phyloP scores from a whole-genome alignment of 2,888 invertebrate genomes.

The Heliconius ismenius region DNA sequence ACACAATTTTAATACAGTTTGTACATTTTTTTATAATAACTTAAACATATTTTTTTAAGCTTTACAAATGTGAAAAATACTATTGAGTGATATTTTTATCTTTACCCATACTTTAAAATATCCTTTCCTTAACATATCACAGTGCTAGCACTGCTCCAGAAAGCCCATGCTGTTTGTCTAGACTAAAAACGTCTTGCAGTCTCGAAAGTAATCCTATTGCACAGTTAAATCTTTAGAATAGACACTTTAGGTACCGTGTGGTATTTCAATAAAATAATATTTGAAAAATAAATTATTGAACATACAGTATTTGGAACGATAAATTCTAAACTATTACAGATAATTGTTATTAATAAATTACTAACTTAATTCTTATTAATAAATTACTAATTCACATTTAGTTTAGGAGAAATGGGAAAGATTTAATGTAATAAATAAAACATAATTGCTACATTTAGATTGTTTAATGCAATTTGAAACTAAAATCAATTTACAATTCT shows the following conservation, averaged over 20 bases:
- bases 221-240: slow-evolving; percentile 46
- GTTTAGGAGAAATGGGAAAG: not conserved
- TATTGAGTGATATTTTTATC: too few species aligned
- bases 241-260: not conserved
- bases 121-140: slow-evolving; percentile 63
- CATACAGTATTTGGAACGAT: not conserved
- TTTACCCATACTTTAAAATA: slow-evolving; percentile 51
- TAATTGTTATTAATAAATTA: not conserved
- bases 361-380: not conserved
- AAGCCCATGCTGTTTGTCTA: slow-evolving; percentile 75
- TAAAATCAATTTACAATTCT: too few species aligned
- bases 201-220: slow-evolving; percentile 67
- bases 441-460: too few species aligned
- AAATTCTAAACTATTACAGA: not conserved
- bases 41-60: too few species aligned
- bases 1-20: too few species aligned
- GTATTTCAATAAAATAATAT: not conserved
- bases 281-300: not conserved
- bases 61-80: too few species aligned
- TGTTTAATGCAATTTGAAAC: too few species aligned
- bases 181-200: slow-evolving; percentile 68
- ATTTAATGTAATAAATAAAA: not conserved
- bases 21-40: too few species aligned
- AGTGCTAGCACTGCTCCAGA: slow-evolving; percentile 73
- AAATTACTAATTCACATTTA: not conserved